Evolutionary conservation across 2,888 invertebrate genomes (phyloP).

Genomic region (Heliconius cydno): DNA sequence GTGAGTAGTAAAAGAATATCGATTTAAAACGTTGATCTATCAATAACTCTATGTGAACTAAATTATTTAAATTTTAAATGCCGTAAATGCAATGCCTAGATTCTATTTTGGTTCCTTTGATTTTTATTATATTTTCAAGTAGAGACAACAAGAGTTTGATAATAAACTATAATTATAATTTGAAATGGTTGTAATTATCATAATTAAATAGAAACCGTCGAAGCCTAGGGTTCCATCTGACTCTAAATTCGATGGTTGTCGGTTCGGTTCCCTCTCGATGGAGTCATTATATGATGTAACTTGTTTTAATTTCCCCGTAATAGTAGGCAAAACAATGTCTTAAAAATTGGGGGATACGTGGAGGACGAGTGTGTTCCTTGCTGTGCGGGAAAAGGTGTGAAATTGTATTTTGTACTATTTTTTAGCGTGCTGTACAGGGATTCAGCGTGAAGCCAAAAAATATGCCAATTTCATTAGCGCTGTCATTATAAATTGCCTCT

Average conservation of each 20-base stretch:
- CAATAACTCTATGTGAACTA: not conserved
- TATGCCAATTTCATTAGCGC: not conserved
- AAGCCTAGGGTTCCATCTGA: not conserved
- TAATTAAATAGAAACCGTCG: not conserved
- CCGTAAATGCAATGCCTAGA: not conserved
- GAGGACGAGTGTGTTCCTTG: too few relatives aligned
- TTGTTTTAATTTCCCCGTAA: too few relatives aligned
- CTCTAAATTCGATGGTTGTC: too few relatives aligned
- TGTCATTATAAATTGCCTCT: conserved; percentile 2
- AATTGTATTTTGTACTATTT: too few relatives aligned
- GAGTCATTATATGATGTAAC: too few relatives aligned
- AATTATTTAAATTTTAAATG: not conserved
- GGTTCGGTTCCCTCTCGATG: not conserved
- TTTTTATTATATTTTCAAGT: not conserved
- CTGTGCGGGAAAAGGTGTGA: too few relatives aligned
- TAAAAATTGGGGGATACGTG: too few relatives aligned
- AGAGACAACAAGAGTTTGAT: not conserved
- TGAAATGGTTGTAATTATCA: too few relatives aligned
- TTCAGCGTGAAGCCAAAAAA: not conserved
- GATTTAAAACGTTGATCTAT: too few relatives aligned
- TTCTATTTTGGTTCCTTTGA: not conserved
- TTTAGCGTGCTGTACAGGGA: not conserved
- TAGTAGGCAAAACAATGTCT: too few relatives aligned
- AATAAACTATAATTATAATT: not conserved
- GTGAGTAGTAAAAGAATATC: too few relatives aligned